Evolutionary conservation across 2,797 vertebrate species (phyloP).

Genomic region (Microchirus variegatus): DNA sequence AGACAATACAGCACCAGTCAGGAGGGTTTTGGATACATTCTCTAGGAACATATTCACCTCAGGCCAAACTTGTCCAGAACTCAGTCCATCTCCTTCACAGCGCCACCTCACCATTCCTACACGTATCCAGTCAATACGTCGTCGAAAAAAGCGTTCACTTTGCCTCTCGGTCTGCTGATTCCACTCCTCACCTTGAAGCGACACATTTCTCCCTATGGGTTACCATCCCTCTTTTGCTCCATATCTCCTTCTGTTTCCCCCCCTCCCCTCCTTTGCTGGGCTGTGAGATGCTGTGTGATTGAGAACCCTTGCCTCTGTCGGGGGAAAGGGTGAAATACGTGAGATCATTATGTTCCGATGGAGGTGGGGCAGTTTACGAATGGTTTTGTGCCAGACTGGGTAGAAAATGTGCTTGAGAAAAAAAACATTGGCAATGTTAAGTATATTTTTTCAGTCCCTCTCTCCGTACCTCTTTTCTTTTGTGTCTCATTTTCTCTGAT

Average conservation of each 20-base stretch:
- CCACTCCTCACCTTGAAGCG: conserved; percentile 27
- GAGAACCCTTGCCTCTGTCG: conserved; percentile 37
- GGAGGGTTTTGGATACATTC: conserved; percentile 61
- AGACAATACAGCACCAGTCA: conserved; percentile 74
- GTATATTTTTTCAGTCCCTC: conserved; percentile 13
- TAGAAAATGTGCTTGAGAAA: conserved; percentile 36
- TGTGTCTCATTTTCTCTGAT: conserved; percentile 1
- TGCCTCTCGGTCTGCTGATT: conserved; percentile 31
- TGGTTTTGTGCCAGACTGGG: conserved; percentile 44
- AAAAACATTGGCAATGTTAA: conserved; percentile 34
- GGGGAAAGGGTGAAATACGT: conserved; percentile 47
- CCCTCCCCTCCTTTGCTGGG: conserved; percentile 10
- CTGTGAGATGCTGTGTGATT: conserved; percentile 47
- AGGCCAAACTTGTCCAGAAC: conserved; percentile 67
- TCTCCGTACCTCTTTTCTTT: conserved; percentile 1
- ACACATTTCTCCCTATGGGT: conserved; percentile 20
- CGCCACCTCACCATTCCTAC: conserved; percentile 12
- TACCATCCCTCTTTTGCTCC: conserved; percentile 16
- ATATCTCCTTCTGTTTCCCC: conserved; percentile 5
- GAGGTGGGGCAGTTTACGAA: conserved; percentile 54
- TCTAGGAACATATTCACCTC: conserved; percentile 67
- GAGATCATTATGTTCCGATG: conserved; percentile 35
- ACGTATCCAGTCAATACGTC: conserved; percentile 21
- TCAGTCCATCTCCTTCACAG: conserved; percentile 40
- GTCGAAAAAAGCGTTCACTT: conserved; percentile 22